Percentiles rank a stretch among this genome's conserved stretches.
These are phyloP conservation scores for Drosophila mulleri DNA, from an alignment of 2,888 invertebrate species.

Conservation along the genomic window DNA sequence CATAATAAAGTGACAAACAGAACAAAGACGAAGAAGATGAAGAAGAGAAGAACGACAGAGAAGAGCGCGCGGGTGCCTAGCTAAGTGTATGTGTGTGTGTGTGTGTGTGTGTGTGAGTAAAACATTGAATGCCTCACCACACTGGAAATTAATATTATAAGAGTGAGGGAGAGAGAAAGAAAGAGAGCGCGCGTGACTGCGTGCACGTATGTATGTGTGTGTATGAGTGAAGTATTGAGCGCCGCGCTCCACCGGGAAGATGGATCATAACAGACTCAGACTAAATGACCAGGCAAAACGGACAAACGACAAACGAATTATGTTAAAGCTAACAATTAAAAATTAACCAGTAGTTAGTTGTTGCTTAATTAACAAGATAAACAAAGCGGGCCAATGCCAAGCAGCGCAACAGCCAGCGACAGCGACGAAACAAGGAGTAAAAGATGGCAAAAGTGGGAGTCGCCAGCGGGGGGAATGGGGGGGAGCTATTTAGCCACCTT, in stretches of 20 bases:
- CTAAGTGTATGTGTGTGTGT: background rate
- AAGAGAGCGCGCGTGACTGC: background rate
- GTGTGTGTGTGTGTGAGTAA: background rate
- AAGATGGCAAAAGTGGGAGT: background rate
- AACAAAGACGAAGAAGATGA: constrained; percentile 18
- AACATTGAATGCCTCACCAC: background rate
- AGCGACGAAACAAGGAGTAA: background rate
- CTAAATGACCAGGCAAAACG: constrained; percentile 41
- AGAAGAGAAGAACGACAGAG: constrained; percentile 1
- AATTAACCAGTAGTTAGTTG: constrained; percentile 70
- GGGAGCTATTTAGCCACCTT: background rate
- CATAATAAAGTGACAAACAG: constrained; percentile 64
- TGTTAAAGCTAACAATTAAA: constrained; percentile 70
- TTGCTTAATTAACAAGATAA: constrained; percentile 72
- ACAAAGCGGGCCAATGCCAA: constrained; percentile 44
- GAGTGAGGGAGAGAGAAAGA: constrained; percentile 13
- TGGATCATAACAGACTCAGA: constrained; percentile 25
- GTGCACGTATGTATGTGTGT: background rate
- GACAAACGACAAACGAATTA: constrained; percentile 46
- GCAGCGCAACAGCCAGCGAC: background rate
- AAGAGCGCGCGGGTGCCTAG: background rate
- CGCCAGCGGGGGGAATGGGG: background rate
- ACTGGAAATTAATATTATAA: background rate
- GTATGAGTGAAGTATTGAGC: constrained; percentile 1
- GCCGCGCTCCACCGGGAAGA: constrained; percentile 15